Conservation (phyloP, 2,797 vertebrate species). For the Hemibagrus guttatus region DNA sequence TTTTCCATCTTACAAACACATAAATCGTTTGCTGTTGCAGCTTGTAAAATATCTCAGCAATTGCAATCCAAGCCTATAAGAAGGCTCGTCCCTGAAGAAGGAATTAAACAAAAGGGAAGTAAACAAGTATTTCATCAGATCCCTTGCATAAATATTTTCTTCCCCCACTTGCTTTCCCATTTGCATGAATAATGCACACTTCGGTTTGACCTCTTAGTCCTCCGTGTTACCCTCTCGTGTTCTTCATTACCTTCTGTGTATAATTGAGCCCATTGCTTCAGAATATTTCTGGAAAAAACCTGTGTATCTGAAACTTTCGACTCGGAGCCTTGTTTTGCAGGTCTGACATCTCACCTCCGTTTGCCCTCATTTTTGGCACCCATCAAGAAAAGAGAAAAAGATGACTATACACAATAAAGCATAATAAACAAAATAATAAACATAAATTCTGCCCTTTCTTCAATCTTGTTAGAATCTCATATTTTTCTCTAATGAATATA, state of each 20-base stretch:
- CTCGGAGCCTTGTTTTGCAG: not conserved
- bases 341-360: not conserved
- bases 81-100: too few relatives aligned
- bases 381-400: not conserved
- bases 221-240: not conserved
- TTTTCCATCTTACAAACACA: not conserved
- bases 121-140: not conserved
- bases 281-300: not conserved
- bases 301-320: not conserved
- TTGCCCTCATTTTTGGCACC: not conserved
- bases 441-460: not conserved
- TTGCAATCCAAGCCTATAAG: not conserved
- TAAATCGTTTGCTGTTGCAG: not conserved
- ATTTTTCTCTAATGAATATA: not conserved
- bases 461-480: not conserved
- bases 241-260: not conserved
- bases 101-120: not conserved
- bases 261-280: not conserved
- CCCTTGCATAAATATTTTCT: not conserved
- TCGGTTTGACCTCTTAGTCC: not conserved
- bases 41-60: not conserved
- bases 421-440: not conserved
- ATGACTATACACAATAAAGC: not conserved
- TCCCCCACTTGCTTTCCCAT: too few relatives aligned
- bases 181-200: constrained; percentile 6